These are phyloP conservation scores for Perca schrenkii DNA, from an alignment of 2,113 vertebrate species.

Conservation along the genomic window DNA sequence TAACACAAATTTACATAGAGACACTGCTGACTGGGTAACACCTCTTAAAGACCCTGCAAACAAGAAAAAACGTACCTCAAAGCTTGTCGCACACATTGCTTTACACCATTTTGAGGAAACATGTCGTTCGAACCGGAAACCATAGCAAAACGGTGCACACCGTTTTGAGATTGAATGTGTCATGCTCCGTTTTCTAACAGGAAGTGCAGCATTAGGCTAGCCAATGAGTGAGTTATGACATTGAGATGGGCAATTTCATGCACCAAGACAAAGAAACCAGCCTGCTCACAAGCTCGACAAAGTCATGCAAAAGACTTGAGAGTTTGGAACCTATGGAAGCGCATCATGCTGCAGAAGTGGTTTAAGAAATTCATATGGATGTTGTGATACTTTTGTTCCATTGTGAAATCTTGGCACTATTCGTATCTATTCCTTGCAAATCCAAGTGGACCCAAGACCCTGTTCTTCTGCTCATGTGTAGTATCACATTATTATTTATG, in stretches of 20 bases:
- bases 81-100: too few relatives aligned
- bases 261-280: neutral
- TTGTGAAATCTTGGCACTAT: too few relatives aligned
- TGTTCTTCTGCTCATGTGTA: neutral
- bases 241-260: neutral
- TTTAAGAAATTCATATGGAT: neutral
- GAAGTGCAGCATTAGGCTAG: neutral
- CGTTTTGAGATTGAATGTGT: too few relatives aligned
- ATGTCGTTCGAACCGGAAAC: too few relatives aligned
- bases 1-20: too few relatives aligned
- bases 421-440: neutral
- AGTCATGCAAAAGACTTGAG: neutral
- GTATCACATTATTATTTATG: neutral
- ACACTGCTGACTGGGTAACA: too few relatives aligned
- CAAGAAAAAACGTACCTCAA: too few relatives aligned
- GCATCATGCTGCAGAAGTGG: neutral
- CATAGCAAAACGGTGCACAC: too few relatives aligned
- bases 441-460: neutral
- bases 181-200: neutral
- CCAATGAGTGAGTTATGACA: neutral
- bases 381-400: neutral
- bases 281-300: neutral
- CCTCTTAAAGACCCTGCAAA: too few relatives aligned
- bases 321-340: neutral
- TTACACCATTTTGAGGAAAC: too few relatives aligned